Evolutionary conservation across 1,140 invertebrate genomes (phyloP).

Genomic region (Brachionus plicatilis): DNA sequence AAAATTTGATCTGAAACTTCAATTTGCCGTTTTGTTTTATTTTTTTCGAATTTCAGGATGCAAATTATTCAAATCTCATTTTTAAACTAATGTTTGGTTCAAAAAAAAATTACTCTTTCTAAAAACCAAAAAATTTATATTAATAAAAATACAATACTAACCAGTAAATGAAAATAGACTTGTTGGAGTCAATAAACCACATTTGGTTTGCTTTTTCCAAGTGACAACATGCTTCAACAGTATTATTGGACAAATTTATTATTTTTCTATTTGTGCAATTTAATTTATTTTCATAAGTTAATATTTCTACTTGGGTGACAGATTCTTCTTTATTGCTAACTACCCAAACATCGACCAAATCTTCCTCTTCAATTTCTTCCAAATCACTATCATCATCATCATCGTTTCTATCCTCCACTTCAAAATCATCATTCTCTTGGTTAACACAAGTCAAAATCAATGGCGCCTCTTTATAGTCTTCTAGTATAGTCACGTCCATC

Average conservation of each 20-base stretch:
- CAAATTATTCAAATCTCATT: too few species aligned
- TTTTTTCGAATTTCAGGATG: not conserved
- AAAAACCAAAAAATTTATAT: not conserved
- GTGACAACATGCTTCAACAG: not conserved
- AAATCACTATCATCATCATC: slow-evolving; percentile 19
- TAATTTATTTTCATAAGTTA: slow-evolving; percentile 33
- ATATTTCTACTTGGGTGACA: slow-evolving; percentile 14
- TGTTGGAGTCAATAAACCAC: slow-evolving; percentile 31
- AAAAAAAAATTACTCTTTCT: too few species aligned
- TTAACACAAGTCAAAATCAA: slow-evolving; percentile 5
- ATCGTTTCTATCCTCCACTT: not conserved
- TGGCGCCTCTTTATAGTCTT: slow-evolving; percentile 10
- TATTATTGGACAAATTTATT: slow-evolving; percentile 12
- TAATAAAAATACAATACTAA: not conserved
- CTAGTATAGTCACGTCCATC: slow-evolving; percentile 15
- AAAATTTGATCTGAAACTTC: too few species aligned
- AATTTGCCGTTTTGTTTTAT: not conserved
- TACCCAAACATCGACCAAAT: slow-evolving; percentile 32
- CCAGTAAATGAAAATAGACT: slow-evolving; percentile 30
- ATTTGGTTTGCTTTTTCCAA: slow-evolving; percentile 23
- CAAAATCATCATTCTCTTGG: slow-evolving; percentile 35
- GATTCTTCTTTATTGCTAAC: slow-evolving; percentile 23
- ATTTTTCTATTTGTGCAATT: slow-evolving; percentile 16
- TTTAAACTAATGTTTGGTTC: too few species aligned
- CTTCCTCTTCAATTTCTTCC: slow-evolving; percentile 33